A percentile compares a stretch with the other conserved stretches of the same genome.
Conservation (phyloP, 2,113 vertebrate species). For the Sakesphorus luctuosus region DNA sequence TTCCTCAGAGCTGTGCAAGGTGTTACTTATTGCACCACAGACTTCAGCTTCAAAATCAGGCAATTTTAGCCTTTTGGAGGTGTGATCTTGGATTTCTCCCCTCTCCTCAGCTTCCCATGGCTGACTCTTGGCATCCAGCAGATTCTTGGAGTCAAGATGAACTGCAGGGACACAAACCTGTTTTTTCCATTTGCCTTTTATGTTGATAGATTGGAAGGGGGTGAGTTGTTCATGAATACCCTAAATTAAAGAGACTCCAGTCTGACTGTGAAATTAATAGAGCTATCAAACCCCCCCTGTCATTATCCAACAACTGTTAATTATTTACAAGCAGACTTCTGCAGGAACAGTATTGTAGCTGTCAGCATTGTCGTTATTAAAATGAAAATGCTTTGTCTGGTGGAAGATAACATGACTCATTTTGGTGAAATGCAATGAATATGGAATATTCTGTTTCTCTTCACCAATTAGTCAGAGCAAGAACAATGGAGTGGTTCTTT, state of each 20-base stretch:
- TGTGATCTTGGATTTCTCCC: background rate
- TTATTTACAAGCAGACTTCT: constrained; percentile 67
- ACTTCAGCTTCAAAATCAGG: background rate
- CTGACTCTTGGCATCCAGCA: background rate
- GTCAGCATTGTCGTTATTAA: constrained; percentile 46
- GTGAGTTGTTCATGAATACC: background rate
- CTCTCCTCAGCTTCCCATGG: background rate
- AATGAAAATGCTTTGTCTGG: constrained; percentile 52
- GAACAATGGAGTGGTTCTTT: constrained; percentile 47
- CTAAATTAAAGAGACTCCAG: constrained; percentile 31
- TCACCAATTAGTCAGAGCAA: background rate
- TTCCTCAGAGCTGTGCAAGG: background rate
- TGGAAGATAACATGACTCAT: constrained; percentile 49
- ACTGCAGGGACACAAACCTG: background rate
- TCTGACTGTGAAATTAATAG: constrained; percentile 56
- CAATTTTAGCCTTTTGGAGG: background rate
- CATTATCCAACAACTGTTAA: constrained; percentile 50
- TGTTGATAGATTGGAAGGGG: background rate
- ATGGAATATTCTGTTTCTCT: constrained; percentile 35
- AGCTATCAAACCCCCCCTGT: constrained; percentile 1
- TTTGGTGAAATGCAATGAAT: constrained; percentile 49
- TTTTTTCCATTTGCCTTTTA: background rate
- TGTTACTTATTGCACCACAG: background rate
- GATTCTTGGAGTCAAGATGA: background rate
- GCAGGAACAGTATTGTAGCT: constrained; percentile 28